phyloP scores from a whole-genome alignment of 2,888 invertebrate genomes.

The Pseudolycoriella hygida region DNA sequence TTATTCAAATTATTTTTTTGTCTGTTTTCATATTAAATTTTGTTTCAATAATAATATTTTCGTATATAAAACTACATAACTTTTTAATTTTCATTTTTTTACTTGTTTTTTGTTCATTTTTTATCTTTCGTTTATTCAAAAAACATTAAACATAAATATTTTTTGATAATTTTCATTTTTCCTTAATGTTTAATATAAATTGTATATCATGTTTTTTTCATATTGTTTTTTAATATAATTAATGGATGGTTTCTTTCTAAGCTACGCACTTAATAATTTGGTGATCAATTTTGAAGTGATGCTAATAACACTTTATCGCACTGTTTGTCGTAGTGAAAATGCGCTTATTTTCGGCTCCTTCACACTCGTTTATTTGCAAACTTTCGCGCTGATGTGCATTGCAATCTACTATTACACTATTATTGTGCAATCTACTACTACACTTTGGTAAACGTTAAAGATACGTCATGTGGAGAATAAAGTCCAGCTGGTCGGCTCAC shows the following conservation, averaged over 20 bases:
- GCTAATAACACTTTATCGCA: too few relatives aligned
- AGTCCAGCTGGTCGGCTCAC: too few relatives aligned
- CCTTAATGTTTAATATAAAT: background rate
- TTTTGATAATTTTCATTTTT: background rate
- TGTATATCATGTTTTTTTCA: background rate
- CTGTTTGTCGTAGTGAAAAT: too few relatives aligned
- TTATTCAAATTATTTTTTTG: background rate
- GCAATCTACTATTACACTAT: too few relatives aligned
- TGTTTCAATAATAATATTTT: background rate
- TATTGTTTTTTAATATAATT: conserved; percentile 1
- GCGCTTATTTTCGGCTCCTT: too few relatives aligned
- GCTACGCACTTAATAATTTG: conserved; percentile 6
- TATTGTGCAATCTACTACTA: too few relatives aligned
- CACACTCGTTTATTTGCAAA: too few relatives aligned
- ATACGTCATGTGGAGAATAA: too few relatives aligned
- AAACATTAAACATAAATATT: conserved; percentile 1
- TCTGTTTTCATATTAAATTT: background rate
- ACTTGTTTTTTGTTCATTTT: background rate
- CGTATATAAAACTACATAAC: conserved; percentile 1
- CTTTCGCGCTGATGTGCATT: too few relatives aligned
- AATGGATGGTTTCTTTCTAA: conserved; percentile 9
- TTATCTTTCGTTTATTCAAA: background rate
- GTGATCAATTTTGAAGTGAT: background rate
- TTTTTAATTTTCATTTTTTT: background rate
- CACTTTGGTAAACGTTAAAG: too few relatives aligned